These are phyloP conservation scores for Zaprionus camerounensis DNA, from an alignment of 1,140 invertebrate genomes.

Conservation along the genomic window DNA sequence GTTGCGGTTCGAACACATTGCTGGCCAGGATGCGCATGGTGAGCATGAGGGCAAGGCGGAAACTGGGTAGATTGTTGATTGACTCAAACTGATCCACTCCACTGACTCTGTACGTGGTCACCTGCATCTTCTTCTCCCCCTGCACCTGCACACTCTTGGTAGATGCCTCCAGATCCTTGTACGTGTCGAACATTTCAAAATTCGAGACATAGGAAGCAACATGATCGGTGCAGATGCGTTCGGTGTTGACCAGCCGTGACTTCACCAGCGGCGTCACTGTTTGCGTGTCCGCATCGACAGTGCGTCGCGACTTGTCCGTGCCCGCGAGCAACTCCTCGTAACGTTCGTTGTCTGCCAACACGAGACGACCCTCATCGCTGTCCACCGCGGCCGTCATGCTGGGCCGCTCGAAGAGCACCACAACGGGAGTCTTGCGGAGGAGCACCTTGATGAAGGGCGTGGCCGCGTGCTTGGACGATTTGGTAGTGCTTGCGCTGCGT, in stretches of 20 bases:
- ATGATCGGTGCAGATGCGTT: slow-evolving; percentile 85
- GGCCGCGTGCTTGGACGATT: slow-evolving; percentile 22
- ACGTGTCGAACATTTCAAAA: slow-evolving; percentile 90
- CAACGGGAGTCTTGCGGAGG: slow-evolving; percentile 87
- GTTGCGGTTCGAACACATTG: slow-evolving; percentile 87
- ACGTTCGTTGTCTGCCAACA: slow-evolving; percentile 87
- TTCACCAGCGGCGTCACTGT: slow-evolving; percentile 87
- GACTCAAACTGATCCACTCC: slow-evolving; percentile 72
- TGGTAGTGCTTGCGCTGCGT: slow-evolving; percentile 13
- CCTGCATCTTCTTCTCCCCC: slow-evolving; percentile 81
- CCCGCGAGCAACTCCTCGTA: slow-evolving; percentile 88
- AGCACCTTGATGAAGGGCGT: slow-evolving; percentile 85
- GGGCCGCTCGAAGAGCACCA: slow-evolving; percentile 87
- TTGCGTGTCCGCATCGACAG: slow-evolving; percentile 88
- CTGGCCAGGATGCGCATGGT: slow-evolving; percentile 89
- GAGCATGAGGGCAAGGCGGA: slow-evolving; percentile 87
- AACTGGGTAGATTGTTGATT: slow-evolving; percentile 84
- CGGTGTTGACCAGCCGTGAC: slow-evolving; percentile 86
- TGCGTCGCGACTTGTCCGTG: slow-evolving; percentile 87
- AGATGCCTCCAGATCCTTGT: slow-evolving; percentile 83
- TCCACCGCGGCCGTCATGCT: slow-evolving; percentile 87
- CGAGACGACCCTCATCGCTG: slow-evolving; percentile 85
- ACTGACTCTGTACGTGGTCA: slow-evolving; percentile 78
- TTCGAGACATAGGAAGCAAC: slow-evolving; percentile 88
- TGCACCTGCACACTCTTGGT: slow-evolving; percentile 83